Evolutionary conservation across 1,140 invertebrate genomes (phyloP).

Genomic region (Oryctes rhinoceros): DNA sequence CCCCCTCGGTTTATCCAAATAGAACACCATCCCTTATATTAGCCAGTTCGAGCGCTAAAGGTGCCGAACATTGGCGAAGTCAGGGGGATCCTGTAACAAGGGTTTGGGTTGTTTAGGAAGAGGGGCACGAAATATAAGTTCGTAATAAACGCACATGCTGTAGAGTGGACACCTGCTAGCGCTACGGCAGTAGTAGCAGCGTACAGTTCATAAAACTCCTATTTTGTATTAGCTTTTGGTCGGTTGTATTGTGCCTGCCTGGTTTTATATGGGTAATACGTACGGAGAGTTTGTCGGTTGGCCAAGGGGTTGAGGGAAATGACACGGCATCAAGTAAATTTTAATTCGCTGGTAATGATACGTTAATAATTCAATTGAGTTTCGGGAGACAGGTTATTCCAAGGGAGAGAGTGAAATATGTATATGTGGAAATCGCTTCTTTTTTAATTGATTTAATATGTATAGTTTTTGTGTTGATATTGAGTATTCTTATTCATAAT

Average conservation of each 20-base stretch:
- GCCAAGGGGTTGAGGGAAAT: not conserved
- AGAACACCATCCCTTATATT: constrained; percentile 3
- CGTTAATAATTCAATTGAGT: constrained; percentile 22
- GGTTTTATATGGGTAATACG: not conserved
- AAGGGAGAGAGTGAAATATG: not conserved
- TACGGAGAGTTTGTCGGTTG: not conserved
- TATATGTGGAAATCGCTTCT: too few relatives aligned
- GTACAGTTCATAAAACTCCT: constrained; percentile 7
- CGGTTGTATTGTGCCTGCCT: not conserved
- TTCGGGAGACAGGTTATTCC: not conserved
- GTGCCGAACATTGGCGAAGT: not conserved
- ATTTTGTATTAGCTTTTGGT: constrained; percentile 4
- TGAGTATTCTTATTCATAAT: too few relatives aligned
- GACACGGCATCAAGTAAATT: not conserved
- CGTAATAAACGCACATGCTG: constrained; percentile 14
- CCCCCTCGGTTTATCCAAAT: not conserved
- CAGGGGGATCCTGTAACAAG: not conserved
- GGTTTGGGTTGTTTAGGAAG: too few relatives aligned
- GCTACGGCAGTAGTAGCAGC: not conserved
- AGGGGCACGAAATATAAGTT: not conserved
- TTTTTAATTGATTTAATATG: too few relatives aligned
- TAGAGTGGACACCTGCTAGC: constrained; percentile 20
- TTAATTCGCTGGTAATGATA: constrained; percentile 4
- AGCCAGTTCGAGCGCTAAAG: not conserved
- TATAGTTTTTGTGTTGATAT: too few relatives aligned